Percentiles rank a stretch among this genome's conserved stretches.
Conservation (phyloP, 2,113 vertebrate species). For the Cephalopterus ornatus region DNA sequence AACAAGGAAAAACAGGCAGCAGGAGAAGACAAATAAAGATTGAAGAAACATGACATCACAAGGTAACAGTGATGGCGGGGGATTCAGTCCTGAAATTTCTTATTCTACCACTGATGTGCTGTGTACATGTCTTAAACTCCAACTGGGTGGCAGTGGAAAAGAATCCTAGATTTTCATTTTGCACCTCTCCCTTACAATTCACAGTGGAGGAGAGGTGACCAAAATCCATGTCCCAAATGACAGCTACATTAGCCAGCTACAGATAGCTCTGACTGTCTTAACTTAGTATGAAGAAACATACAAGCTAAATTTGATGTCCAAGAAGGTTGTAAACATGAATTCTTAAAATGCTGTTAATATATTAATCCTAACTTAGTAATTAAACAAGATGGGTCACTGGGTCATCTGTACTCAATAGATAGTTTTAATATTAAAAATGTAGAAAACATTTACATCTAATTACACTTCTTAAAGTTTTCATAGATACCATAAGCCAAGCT, state of each 20-base stretch:
- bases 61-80: background rate
- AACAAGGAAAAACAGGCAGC: background rate
- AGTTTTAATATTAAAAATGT: background rate
- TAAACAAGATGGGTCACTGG: background rate
- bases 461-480: background rate
- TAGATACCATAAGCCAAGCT: background rate
- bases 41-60: background rate
- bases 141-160: background rate
- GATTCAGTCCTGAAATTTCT: background rate
- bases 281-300: background rate
- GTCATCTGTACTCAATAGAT: background rate
- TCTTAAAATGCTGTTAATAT: background rate
- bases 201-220: background rate
- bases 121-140: background rate
- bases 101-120: background rate
- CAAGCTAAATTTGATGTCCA: background rate
- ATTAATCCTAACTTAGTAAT: background rate
- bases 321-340: background rate
- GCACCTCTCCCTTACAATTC: background rate
- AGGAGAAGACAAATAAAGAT: background rate
- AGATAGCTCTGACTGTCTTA: background rate
- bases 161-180: background rate
- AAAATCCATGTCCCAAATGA: background rate
- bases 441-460: background rate
- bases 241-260: background rate